Evolutionary conservation across 2,888 invertebrate species (phyloP), one percentile per base, ranked within the genome.

Genomic region (Cancer borealis): DNA sequence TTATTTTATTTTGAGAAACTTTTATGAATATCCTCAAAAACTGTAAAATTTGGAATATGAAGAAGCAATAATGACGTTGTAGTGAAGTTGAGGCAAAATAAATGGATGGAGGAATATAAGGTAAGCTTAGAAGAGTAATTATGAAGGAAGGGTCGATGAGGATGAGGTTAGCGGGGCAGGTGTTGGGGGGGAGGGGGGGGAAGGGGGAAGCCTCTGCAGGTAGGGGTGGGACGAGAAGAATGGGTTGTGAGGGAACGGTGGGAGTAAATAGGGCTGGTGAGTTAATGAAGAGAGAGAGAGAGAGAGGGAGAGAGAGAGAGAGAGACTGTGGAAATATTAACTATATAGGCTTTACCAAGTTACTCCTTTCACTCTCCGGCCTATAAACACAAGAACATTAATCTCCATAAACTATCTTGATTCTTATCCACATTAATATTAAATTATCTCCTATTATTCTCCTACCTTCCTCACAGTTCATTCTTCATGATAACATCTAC

Each of bases 211-310:
- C 3, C 21, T 17, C 21, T 60, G 21, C 21, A 60, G 17, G n/a
- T 39, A 39, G 26, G 30, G 60, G 60, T 6, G 26, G 54, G 14
- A 60, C n/a, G 2, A 54, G 30, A 39, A 91, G 4, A 54, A n/a
- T 39, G 54, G 6, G 49, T 10, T 0, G 26, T 17, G 39, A 60
- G 47, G 17, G 21, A 45, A 14, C 87, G 39, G 46, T n/a, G 88
- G 12, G 88, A 88, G 45, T 8, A 47, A 88, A 47, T 21, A 47
- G 3, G 45, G 45, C 21, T 17, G n/a, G 45, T 21, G 45, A 17
- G 46, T 46, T 17, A 45, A 47, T 46, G 45, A 45, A 39, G 88
- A 88, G 89, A 47, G 49, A 89, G 89, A 47, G 89, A 89, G 89
- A 26, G 84, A 14, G 84, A 39, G 84, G 14, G 84, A 30, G 84